Conservation (phyloP, 64 coral and sea anemone genomes). For the Dendronephthya gigantea region DNA sequence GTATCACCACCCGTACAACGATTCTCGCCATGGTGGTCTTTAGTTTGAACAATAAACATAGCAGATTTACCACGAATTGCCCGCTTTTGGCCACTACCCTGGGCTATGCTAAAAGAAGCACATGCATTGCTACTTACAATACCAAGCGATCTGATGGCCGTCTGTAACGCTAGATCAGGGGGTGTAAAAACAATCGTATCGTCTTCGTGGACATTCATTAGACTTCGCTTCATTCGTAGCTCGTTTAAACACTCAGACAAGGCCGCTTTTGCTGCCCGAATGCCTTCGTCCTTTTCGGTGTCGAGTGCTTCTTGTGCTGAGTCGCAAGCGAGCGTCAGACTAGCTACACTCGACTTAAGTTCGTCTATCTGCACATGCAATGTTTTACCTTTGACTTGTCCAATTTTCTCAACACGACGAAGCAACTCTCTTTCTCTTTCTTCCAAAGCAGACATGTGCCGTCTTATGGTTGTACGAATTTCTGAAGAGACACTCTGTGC, state of each 20-base stretch:
- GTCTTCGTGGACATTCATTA: slow-evolving; percentile 79
- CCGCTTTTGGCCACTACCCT: slow-evolving; percentile 66
- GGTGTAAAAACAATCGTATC: slow-evolving; percentile 99
- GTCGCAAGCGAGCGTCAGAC: slow-evolving; percentile 47
- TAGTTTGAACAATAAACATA: slow-evolving; percentile 91
- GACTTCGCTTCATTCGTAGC: slow-evolving; percentile 62
- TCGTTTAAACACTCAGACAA: slow-evolving; percentile 87
- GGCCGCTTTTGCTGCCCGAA: slow-evolving; percentile 46
- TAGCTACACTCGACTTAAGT: slow-evolving; percentile 62
- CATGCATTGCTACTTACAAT: slow-evolving; percentile 88
- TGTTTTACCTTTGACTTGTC: slow-evolving; percentile 96
- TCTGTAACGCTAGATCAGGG: slow-evolving; percentile 91
- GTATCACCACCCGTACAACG: slow-evolving; percentile 89
- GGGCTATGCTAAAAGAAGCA: slow-evolving; percentile 67
- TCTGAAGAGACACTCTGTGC: slow-evolving; percentile 72
- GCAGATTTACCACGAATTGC: slow-evolving; percentile 74
- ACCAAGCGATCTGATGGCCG: slow-evolving; percentile 93
- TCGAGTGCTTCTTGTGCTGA: slow-evolving; percentile 58
- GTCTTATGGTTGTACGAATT: slow-evolving; percentile 71
- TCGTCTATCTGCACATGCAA: slow-evolving; percentile 90
- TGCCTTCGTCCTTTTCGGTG: slow-evolving; percentile 49
- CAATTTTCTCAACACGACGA: slow-evolving; percentile 89
- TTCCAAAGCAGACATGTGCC: slow-evolving; percentile 82
- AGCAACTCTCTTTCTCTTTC: slow-evolving; percentile 88
- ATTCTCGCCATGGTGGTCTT: slow-evolving; percentile 96